Evolutionary conservation across 2,797 vertebrate species (phyloP).

Genomic region (Karalla daura): DNA sequence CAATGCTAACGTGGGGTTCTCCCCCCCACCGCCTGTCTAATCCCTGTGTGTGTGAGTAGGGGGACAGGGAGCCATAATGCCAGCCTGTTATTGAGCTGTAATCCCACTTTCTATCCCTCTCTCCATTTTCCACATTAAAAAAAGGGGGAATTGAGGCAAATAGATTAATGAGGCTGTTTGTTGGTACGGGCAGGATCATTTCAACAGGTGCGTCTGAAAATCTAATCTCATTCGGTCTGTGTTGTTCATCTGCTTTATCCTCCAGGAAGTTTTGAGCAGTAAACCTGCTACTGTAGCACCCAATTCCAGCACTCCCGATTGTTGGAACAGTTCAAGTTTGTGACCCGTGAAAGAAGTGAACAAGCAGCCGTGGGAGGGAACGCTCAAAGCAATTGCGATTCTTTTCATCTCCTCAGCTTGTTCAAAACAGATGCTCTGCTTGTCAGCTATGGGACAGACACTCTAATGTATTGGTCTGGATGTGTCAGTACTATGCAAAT

Average conservation of each 20-base stretch:
- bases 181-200: slow-evolving; percentile 26
- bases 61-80: slow-evolving; percentile 51
- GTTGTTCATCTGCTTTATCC: slow-evolving; percentile 41
- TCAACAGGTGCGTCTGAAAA: slow-evolving; percentile 42
- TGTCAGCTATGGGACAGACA: slow-evolving; percentile 42
- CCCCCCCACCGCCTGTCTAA: slow-evolving; percentile 51
- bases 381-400: slow-evolving; percentile 10
- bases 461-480: slow-evolving; percentile 31
- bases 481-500: slow-evolving; percentile 59
- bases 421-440: slow-evolving; percentile 60
- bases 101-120: slow-evolving; percentile 57
- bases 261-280: slow-evolving; percentile 27
- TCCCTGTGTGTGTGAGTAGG: slow-evolving; percentile 58
- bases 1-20: slow-evolving; percentile 53
- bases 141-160: slow-evolving; percentile 33
- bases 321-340: slow-evolving; percentile 43
- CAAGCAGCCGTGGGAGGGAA: slow-evolving; percentile 7
- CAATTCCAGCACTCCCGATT: slow-evolving; percentile 33
- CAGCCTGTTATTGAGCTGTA: slow-evolving; percentile 60
- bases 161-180: slow-evolving; percentile 37
- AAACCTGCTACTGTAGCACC: slow-evolving; percentile 16
- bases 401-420: slow-evolving; percentile 37
- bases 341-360: slow-evolving; percentile 42
- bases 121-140: slow-evolving; percentile 49
- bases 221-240: slow-evolving; percentile 19